Percentiles rank a stretch among this genome's conserved stretches.
Conservation (phyloP, 2,797 vertebrate genomes). For the Hapalemur alaotrensis region DNA sequence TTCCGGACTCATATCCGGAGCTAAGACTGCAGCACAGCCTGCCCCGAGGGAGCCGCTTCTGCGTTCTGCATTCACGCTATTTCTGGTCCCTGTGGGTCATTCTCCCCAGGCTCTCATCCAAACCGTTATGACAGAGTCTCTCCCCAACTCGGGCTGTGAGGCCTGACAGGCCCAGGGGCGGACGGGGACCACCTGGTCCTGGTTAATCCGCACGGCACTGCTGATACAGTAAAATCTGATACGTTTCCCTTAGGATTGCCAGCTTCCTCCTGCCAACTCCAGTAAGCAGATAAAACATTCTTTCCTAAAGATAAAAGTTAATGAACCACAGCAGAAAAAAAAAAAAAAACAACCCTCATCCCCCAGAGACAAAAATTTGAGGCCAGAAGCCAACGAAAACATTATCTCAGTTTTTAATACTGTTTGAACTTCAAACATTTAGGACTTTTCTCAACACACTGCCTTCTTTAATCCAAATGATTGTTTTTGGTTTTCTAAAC, state of each 20-base stretch:
- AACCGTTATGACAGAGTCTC: not conserved
- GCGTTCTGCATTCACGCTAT: not conserved
- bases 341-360: not conserved
- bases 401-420: conserved; percentile 22
- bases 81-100: not conserved
- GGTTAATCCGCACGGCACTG: not conserved
- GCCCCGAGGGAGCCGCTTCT: not conserved
- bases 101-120: not conserved
- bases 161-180: not conserved
- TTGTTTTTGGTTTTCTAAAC: not conserved
- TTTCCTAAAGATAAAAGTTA: conserved; percentile 61
- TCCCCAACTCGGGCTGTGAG: not conserved
- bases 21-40: not conserved
- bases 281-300: conserved; percentile 54
- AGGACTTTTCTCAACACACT: not conserved
- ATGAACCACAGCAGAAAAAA: conserved; percentile 17
- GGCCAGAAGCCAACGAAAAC: conserved; percentile 51
- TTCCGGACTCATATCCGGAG: not conserved
- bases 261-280: not conserved
- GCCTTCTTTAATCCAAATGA: conserved; percentile 27
- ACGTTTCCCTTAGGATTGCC: conserved; percentile 34
- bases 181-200: not conserved
- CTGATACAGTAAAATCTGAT: not conserved
- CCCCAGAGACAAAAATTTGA: not conserved
- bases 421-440: conserved; percentile 1